Evolutionary conservation across 1,140 invertebrate species (phyloP).

Genomic region (Eumaeus atala): DNA sequence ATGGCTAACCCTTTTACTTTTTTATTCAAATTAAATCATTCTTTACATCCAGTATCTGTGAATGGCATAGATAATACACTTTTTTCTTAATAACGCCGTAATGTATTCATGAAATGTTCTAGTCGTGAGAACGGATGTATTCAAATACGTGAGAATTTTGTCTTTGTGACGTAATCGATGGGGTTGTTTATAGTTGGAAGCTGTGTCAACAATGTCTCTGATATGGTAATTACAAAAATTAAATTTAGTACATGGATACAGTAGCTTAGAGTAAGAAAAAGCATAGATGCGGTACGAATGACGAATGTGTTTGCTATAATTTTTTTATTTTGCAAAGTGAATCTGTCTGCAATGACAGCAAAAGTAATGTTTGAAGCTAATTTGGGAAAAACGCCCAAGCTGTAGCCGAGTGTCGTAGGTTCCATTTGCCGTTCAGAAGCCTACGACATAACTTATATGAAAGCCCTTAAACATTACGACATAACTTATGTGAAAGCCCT

Average conservation of each 20-base stretch:
- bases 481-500: too few species aligned
- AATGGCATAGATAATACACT: conserved; percentile 48
- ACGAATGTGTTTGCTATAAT: not conserved
- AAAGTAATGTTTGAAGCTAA: too few species aligned
- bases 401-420: too few species aligned
- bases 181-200: conserved; percentile 58
- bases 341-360: too few species aligned
- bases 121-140: conserved; percentile 50
- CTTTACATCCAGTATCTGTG: conserved; percentile 42
- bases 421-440: too few species aligned
- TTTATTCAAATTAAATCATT: conserved; percentile 59
- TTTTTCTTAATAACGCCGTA: conserved; percentile 51
- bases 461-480: too few species aligned
- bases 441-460: too few species aligned
- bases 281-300: too few species aligned
- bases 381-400: too few species aligned
- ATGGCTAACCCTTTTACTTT: conserved; percentile 59
- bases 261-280: too few species aligned
- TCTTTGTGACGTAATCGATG: conserved; percentile 59
- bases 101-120: conserved; percentile 61
- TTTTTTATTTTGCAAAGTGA: too few species aligned
- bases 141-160: conserved; percentile 52
- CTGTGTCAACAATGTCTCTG: conserved; percentile 59
- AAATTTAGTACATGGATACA: too few species aligned
- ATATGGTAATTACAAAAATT: conserved; percentile 48